Conservation (phyloP, 2,113 vertebrate species). For the Ancistrus triradiatus region DNA sequence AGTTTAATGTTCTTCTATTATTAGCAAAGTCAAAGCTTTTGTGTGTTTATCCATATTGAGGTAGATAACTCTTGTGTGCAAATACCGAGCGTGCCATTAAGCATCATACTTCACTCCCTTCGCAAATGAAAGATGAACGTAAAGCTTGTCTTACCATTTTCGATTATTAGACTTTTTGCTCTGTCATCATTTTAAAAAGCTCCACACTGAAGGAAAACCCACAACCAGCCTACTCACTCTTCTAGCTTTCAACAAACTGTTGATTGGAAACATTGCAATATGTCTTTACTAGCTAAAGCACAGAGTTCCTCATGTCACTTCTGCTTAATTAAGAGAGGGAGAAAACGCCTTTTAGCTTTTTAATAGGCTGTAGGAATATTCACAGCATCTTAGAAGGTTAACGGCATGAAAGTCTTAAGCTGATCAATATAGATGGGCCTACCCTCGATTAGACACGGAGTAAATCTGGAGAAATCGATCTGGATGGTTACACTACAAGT, state of each 20-base stretch:
- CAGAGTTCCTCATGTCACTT: not conserved
- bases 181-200: too few relatives aligned
- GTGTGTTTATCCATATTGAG: too few relatives aligned
- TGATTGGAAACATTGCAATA: conserved; percentile 7
- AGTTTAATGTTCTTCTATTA: too few relatives aligned
- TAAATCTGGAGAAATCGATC: conserved; percentile 69
- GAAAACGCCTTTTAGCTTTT: conserved; percentile 1
- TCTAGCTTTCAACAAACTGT: not conserved
- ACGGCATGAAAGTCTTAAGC: conserved; percentile 63
- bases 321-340: not conserved
- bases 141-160: too few relatives aligned
- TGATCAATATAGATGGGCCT: conserved; percentile 66
- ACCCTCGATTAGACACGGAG: conserved; percentile 69
- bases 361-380: conserved; percentile 20
- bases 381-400: conserved; percentile 53
- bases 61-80: too few relatives aligned
- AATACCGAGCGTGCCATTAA: too few relatives aligned
- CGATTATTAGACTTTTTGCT: too few relatives aligned
- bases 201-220: too few relatives aligned
- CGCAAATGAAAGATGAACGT: too few relatives aligned
- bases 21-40: too few relatives aligned
- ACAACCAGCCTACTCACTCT: not conserved
- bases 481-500: conserved; percentile 67
- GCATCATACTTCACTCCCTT: too few relatives aligned
- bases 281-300: not conserved